Conservation (phyloP, 2,113 vertebrate species). For the Coreoperca whiteheadi region DNA sequence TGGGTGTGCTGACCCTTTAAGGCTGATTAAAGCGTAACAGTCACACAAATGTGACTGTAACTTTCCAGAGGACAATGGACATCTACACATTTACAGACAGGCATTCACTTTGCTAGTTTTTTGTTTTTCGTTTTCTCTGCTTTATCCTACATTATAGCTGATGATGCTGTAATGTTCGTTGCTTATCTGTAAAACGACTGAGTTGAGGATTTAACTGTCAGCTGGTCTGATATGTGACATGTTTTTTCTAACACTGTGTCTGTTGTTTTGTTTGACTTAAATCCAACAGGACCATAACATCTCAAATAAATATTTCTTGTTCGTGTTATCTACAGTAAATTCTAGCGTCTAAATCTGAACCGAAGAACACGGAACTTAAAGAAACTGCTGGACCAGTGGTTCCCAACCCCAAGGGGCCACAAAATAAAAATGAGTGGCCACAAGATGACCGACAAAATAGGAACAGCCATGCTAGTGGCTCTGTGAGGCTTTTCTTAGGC, state of each 20-base stretch:
- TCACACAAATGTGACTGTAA: no score
- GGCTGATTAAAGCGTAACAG: not conserved
- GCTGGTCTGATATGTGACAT: conserved; percentile 76
- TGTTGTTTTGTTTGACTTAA: conserved; percentile 25
- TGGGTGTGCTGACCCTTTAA: conserved; percentile 28
- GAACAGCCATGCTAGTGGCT: no score
- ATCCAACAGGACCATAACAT: conserved; percentile 53
- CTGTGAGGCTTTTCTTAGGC: no score
- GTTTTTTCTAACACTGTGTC: conserved; percentile 14
- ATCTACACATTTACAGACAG: not conserved
- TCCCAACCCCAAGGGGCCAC: no score
- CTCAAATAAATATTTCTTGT: conserved; percentile 40
- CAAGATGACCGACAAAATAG: not conserved
- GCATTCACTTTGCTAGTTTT: not conserved
- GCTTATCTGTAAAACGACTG: conserved; percentile 30
- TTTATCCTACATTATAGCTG: not conserved
- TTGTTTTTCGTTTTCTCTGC: not conserved
- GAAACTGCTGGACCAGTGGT: no score
- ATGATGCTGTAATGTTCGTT: conserved; percentile 11
- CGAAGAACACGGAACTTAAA: no score
- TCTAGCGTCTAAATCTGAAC: conserved; percentile 2
- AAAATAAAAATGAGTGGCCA: not conserved
- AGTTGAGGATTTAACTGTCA: conserved; percentile 63
- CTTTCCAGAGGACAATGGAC: not conserved
- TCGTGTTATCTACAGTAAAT: conserved; percentile 7